phyloP scores from a whole-genome alignment of 2,113 vertebrate species.

The Thryonomys swinderianus region DNA sequence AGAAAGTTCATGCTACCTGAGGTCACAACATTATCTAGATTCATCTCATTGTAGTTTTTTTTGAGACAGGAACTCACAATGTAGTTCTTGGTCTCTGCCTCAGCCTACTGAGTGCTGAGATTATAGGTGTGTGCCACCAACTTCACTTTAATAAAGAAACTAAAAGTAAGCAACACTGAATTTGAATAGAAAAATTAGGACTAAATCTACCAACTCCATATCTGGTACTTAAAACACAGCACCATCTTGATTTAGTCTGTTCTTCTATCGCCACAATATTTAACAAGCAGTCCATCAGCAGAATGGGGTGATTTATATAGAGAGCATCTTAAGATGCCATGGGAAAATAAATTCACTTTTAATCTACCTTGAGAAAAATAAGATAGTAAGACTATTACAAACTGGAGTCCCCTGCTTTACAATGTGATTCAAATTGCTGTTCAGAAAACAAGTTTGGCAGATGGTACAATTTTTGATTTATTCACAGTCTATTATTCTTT shows the following conservation, averaged over 20 bases:
- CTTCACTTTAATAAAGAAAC: background rate
- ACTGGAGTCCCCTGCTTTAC: background rate
- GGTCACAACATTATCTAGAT: background rate
- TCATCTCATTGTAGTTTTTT: background rate
- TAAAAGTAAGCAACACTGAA: background rate
- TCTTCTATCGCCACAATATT: background rate
- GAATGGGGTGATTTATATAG: background rate
- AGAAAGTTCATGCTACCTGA: background rate
- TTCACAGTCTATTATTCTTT: background rate
- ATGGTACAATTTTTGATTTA: background rate
- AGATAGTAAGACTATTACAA: background rate
- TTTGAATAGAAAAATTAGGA: background rate
- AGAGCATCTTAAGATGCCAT: background rate
- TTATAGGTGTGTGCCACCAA: background rate
- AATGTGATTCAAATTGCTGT: conserved; percentile 17
- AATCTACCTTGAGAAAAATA: background rate
- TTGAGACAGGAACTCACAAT: background rate
- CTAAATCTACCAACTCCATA: background rate
- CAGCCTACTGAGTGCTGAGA: background rate
- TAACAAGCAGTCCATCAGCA: background rate
- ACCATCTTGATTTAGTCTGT: background rate
- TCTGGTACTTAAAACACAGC: background rate
- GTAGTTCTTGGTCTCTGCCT: background rate
- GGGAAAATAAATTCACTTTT: conserved; percentile 5
- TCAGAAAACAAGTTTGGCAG: background rate